Evolutionary conservation across 2,113 vertebrate species (phyloP), one percentile per base, ranked within the genome.

Genomic region (Catagonus wagneri): DNA sequence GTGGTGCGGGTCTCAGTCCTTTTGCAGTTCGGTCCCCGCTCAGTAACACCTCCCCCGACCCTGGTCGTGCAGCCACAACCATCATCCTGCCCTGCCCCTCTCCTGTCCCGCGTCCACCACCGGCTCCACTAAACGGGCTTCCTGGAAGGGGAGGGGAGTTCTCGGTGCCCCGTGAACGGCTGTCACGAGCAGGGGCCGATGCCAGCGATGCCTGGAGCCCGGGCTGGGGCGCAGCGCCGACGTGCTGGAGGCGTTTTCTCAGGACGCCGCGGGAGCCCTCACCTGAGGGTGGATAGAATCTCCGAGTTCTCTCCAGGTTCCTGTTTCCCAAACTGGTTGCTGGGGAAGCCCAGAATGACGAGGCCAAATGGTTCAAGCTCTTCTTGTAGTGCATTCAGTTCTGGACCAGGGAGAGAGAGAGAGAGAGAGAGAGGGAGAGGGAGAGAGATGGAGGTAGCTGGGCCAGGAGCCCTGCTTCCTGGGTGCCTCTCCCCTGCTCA

Each of bases 321-420:
- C 94, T 99, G 99, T 97, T 99, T 99, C 94, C 99, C 99, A 4
- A 99, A 99, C 29, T 99, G 99, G 98, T 99, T 99, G 97, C 97
- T 98, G 36, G 99, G 99, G 97, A 99, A 99, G 80, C 99, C 99
- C 27, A 99, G 98, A 85, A 99, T 68, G 2, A 98, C 98, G 0
- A 99, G 92, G 0, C 98, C 99, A 0, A 98, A 68, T 4, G 95
- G 27, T 10, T 94, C 98, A 83, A 99, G 85, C 56, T 99, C 99
- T 27, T 99, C 98, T 7, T 99, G 99, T 98, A 99, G 99, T 99
- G 99, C 99, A 99, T 99, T 99, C 99, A 99, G 95, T 98, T 99
- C 99, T 99, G 98, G 39, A 1, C 0, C 14, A 12, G 13, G 58
- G 39, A 54, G 44, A 71, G 54, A 81, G 34, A 97, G 89, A 86